phyloP scores from a whole-genome alignment of 2,888 invertebrate genomes.

The Thelaira solivaga region DNA sequence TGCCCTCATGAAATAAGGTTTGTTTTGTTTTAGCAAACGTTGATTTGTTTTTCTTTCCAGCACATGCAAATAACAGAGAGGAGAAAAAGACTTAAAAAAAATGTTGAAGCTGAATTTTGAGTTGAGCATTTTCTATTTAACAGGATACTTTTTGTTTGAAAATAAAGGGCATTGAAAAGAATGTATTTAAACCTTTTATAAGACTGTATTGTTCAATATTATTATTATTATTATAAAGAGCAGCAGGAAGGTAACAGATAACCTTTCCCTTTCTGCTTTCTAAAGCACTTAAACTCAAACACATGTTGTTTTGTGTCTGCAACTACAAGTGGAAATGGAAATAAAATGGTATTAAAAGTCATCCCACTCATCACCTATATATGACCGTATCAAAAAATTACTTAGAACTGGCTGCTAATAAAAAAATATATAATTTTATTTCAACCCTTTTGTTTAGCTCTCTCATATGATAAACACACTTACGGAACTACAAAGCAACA shows the following conservation, averaged over 20 bases:
- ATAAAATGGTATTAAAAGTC: slow-evolving; percentile 10
- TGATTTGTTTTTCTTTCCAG: slow-evolving; percentile 28
- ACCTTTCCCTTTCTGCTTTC: not conserved
- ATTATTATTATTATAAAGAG: slow-evolving; percentile 21
- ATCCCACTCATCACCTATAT: not conserved
- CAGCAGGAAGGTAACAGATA: not conserved
- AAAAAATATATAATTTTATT: too few relatives aligned
- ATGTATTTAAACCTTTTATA: slow-evolving; percentile 44
- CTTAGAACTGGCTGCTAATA: too few relatives aligned
- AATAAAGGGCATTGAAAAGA: slow-evolving; percentile 48
- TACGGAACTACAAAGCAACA: too few relatives aligned
- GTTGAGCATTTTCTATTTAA: slow-evolving; percentile 27
- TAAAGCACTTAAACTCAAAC: not conserved
- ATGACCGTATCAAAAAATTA: too few relatives aligned
- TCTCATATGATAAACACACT: too few relatives aligned
- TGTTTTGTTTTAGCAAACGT: slow-evolving; percentile 15
- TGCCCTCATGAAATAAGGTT: not conserved
- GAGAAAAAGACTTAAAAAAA: not conserved
- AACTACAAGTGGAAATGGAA: not conserved
- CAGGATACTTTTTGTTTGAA: slow-evolving; percentile 11
- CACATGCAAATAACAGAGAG: slow-evolving; percentile 17
- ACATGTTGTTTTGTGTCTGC: not conserved
- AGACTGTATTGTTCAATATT: slow-evolving; percentile 22
- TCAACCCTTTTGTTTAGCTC: too few relatives aligned
- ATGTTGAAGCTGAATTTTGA: slow-evolving; percentile 17